These are phyloP conservation scores for Casuarius casuarius DNA, from an alignment of 2,113 vertebrate genomes.

Conservation along the genomic window DNA sequence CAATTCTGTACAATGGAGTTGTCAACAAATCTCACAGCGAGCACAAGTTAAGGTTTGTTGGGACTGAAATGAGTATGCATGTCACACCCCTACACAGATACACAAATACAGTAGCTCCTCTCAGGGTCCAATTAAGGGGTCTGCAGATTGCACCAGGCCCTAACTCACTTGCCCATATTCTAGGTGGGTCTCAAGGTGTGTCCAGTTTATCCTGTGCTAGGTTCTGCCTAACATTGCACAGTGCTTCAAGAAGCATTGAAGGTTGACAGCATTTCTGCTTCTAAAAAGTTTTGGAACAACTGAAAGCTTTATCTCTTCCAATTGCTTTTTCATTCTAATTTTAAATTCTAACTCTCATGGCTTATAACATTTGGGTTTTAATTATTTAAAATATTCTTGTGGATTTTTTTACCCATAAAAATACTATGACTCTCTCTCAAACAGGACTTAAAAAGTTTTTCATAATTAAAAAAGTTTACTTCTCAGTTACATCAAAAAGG, in stretches of 20 bases:
- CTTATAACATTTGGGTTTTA: background rate
- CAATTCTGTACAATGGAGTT: background rate
- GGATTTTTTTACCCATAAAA: background rate
- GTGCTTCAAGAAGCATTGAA: background rate
- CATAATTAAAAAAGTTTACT: background rate
- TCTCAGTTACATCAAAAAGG: background rate
- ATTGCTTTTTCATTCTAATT: background rate
- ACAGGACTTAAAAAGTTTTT: background rate
- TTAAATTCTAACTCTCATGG: background rate
- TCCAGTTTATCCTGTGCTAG: rapidly evolving
- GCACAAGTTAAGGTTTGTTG: background rate
- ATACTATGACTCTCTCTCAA: background rate
- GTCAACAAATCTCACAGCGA: background rate
- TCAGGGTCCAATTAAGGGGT: background rate
- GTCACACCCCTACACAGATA: background rate
- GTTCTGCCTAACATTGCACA: background rate
- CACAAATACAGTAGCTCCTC: background rate
- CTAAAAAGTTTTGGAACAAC: background rate
- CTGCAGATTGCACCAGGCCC: background rate
- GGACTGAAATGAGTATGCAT: background rate
- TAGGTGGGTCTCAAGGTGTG: background rate
- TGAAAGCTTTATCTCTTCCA: background rate
- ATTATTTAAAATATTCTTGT: background rate
- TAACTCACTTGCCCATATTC: background rate
- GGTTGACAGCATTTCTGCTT: background rate